Evolutionary conservation across 2,888 invertebrate genomes (phyloP).

Genomic region (Heliconius aoede): DNA sequence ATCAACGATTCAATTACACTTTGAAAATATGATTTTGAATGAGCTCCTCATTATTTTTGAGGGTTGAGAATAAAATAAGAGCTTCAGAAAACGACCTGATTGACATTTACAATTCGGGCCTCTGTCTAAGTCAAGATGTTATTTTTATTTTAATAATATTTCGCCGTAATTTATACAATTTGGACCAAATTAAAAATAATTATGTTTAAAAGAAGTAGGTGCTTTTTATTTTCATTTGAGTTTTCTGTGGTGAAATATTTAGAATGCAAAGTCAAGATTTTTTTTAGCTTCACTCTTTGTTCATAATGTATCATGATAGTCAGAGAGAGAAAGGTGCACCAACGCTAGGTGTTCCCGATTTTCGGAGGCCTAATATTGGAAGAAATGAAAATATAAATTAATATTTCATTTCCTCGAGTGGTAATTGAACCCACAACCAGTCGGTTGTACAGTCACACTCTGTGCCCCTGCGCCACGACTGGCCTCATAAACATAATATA

Average conservation of each 20-base stretch:
- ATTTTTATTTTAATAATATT: constrained; percentile 27
- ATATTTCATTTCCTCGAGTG: too few species aligned
- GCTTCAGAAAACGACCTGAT: constrained; percentile 6
- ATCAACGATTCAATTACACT: constrained; percentile 12
- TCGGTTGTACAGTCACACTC: too few species aligned
- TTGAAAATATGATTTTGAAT: constrained; percentile 13
- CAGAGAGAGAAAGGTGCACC: too few species aligned
- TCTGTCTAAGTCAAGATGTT: constrained; percentile 1
- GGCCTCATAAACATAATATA: too few species aligned
- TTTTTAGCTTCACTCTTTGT: too few species aligned
- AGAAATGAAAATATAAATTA: too few species aligned
- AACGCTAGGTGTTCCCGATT: too few species aligned
- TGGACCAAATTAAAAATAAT: constrained; percentile 25
- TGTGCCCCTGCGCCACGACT: too few species aligned
- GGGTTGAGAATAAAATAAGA: constrained; percentile 19
- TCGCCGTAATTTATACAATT: constrained; percentile 34
- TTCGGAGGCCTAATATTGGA: too few species aligned
- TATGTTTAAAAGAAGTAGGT: constrained; percentile 17
- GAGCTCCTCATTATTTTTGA: constrained; percentile 23
- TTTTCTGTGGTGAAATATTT: constrained; percentile 16
- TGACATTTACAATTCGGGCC: constrained; percentile 28
- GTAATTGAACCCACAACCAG: too few species aligned
- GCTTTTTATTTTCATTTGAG: constrained; percentile 1
- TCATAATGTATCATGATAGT: too few species aligned
- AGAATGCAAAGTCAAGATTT: not conserved